Evolutionary conservation across 2,888 invertebrate genomes (phyloP), one percentile per base, ranked within the genome.

Genomic region (Actias luna): DNA sequence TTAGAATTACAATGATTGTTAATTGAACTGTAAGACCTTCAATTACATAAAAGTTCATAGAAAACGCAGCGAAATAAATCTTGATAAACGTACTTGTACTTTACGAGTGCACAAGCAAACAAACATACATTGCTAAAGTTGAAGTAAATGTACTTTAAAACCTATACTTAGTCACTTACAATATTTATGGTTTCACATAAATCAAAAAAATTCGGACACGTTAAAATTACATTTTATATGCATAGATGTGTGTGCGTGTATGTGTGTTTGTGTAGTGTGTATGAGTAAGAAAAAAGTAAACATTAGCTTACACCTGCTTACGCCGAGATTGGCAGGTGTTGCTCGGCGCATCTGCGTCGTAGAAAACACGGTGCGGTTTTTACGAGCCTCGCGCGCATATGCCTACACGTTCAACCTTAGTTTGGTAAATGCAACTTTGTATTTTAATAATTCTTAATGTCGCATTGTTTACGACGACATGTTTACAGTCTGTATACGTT

Each of bases 311-410:
- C 91, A 92, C 89, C 90, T 90, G 87, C 87, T 74, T 79, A 85
- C 79, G 85, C 88, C 79, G 78, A 84, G 92, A 92, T 92, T 91
- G 89, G 91, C 91, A 91, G 92, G 92, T 91, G 91, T 75, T 68
- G 72, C 72, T 71, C 73, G 74, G 72, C 73, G 79, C 88, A 89
- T 87, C 88, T 90, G 89, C 87, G 79, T 10, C 10, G 10, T 36
- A 50, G 46, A 50, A 50, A 50, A 50, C 25, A 50, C 16, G 7
- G 35, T 58, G 25, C 18, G n/a, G 36, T 59, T 50, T 62, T 62
- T 58, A 36, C 14, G 25, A 16, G 36, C 35, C 25, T 35, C 16
- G 18, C n/a, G 16, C n/a, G 22, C 58, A 58, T 25, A 35, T 22
- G 29, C 46, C 36, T n/a, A n/a, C 59, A 27, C 33, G 39, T 62